phyloP scores from a whole-genome alignment of 2,113 vertebrate genomes.

The Nicator chloris region DNA sequence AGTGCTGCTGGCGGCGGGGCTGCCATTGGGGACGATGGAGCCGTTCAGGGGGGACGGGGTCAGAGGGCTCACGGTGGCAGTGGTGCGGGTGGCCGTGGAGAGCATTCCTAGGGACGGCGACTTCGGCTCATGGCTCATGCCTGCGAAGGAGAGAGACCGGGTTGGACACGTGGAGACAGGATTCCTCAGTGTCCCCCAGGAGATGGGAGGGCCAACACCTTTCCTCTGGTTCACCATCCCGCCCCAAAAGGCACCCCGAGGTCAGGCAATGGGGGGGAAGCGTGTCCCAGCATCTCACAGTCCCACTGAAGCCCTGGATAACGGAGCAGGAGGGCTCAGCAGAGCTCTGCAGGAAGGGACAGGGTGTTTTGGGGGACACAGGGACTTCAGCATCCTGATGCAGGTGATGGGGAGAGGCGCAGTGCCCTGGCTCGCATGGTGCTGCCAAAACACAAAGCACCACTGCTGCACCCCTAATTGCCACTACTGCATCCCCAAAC shows the following conservation, averaged over 20 bases:
- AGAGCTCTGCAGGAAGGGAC: slow-evolving; percentile 23
- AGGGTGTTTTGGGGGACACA: fast-evolving
- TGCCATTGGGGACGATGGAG: slow-evolving; percentile 97
- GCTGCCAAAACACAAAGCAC: not conserved
- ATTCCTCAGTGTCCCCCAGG: fast-evolving
- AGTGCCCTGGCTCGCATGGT: fast-evolving
- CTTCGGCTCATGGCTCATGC: slow-evolving; percentile 99
- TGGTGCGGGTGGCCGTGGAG: slow-evolving; percentile 96
- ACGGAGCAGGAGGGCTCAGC: not conserved
- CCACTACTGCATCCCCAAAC: not conserved
- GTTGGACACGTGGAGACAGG: not conserved
- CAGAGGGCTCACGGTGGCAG: slow-evolving; percentile 97
- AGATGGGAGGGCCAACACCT: fast-evolving
- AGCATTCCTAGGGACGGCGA: slow-evolving; percentile 99
- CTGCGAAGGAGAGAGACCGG: slow-evolving; percentile 71
- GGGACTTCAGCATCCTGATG: not conserved
- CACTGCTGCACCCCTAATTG: not conserved
- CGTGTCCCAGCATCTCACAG: slow-evolving; percentile 30
- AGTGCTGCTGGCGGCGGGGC: slow-evolving; percentile 80
- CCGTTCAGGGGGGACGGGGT: slow-evolving; percentile 96
- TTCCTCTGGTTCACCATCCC: fast-evolving
- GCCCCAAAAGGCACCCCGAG: not conserved
- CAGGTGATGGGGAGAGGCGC: not conserved
- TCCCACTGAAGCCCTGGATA: slow-evolving; percentile 65
- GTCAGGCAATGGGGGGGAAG: fast-evolving